Evolutionary conservation across 2,888 invertebrate species (phyloP).

Genomic region (Ceratothoa steindachneri): DNA sequence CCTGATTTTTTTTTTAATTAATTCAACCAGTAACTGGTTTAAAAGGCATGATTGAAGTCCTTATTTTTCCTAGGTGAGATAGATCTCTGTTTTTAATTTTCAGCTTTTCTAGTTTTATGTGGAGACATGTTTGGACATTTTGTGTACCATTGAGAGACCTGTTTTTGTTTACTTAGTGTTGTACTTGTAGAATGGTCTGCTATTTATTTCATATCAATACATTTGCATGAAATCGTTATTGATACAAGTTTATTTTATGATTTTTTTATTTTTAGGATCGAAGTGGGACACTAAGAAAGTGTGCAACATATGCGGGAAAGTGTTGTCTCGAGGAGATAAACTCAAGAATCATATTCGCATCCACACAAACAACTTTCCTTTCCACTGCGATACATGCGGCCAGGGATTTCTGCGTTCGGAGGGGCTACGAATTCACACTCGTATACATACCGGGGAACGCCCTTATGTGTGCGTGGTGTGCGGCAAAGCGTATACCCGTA

Average conservation of each 20-base stretch:
- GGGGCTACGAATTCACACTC: constrained; percentile 41
- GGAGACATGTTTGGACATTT: too few species aligned
- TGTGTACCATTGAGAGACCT: too few species aligned
- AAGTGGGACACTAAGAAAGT: constrained; percentile 44
- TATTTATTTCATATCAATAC: too few species aligned
- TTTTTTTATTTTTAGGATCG: constrained; percentile 28
- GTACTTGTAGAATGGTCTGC: too few species aligned
- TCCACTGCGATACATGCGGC: constrained; percentile 44
- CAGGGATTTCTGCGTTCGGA: constrained; percentile 46
- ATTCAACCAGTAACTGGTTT: not conserved
- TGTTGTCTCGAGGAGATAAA: constrained; percentile 45
- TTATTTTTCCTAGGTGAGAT: too few species aligned
- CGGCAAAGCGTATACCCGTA: constrained; percentile 43
- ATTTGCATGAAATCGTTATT: too few species aligned
- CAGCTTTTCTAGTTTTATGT: too few species aligned
- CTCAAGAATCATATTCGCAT: constrained; percentile 46
- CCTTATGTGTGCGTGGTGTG: constrained; percentile 44
- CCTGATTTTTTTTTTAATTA: not conserved
- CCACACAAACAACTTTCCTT: constrained; percentile 46
- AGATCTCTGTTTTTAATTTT: not conserved
- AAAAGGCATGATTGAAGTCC: too few species aligned
- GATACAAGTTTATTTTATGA: not conserved
- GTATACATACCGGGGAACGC: constrained; percentile 45
- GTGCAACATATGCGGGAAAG: constrained; percentile 46
- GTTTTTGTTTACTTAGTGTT: too few species aligned